Base-by-base conservation (phyloP, 2,888 invertebrate genomes). In the Tiphia femorata region DNA sequence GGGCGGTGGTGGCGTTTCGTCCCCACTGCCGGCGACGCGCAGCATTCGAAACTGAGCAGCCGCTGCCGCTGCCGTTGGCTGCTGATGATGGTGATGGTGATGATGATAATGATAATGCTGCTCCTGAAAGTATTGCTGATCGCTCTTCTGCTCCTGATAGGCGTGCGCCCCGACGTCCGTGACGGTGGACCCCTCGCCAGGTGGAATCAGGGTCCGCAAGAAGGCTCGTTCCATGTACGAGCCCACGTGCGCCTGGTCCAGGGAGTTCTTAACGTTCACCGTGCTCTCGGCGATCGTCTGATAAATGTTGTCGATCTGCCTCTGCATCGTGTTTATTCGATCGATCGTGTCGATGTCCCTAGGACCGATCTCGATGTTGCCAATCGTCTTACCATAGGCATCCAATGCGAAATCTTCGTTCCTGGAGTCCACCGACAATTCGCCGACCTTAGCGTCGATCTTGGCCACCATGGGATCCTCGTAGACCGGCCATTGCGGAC, bases 231-330 rank as follows among this genome's bases (percentile, higher is more conserved):
- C 80, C 17, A 78, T 41, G 30, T 81, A 83, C 1, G 78, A 66
- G 0, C n/a, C 14, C 12, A n/a, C 12, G 33, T n/a, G 33, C 12
- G 65, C 67, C 1, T 75, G 67, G n/a, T 78, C 76, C 16, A 72
- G n/a, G n/a, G n/a, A 37, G 8, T 67, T 65, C 0, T 73, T 73
- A 2, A 67, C 67, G 35, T 70, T 70, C 0, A 73, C 65, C 1
- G 76, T 61, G 16, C 71, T 79, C 41, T 83, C 82, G 1, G 80
- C 79, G 20, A 83, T 80, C 1, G 78, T 81, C 40, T 83, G 81
- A 64, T 83, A 83, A 49, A 82, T 80, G 17, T 83, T 81, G 23
- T 83, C 82, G 48, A 83, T 77, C 35, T 77, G 78, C 14, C 72
- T 72, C 23, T 81, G 81, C 76, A 81, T 80, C 10, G 74, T 81